Percentiles rank a stretch among this genome's conserved stretches.
These are phyloP conservation scores for Helarctos malayanus DNA, from an alignment of 2,797 vertebrate genomes.

Conservation along the genomic window DNA sequence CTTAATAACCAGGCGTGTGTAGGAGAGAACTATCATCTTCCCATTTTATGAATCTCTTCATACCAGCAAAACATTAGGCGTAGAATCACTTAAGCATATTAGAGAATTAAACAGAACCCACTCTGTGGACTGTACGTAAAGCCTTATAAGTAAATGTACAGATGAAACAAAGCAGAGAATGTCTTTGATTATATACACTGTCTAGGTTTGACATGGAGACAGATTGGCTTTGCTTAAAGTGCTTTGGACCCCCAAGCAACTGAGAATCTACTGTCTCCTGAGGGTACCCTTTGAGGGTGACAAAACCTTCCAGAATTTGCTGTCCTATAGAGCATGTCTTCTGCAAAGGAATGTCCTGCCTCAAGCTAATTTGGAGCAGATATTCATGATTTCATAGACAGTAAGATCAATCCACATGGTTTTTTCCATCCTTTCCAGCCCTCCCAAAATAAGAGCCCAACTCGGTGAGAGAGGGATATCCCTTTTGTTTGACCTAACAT, in stretches of 20 bases:
- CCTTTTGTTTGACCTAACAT: not conserved
- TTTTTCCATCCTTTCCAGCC: no score
- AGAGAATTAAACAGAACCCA: not conserved
- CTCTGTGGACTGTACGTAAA: not conserved
- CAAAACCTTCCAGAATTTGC: not conserved
- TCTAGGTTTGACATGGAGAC: not conserved
- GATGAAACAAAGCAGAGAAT: not conserved
- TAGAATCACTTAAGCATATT: not conserved
- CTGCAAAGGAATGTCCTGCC: not conserved
- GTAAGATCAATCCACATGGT: no score
- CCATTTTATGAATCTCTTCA: not conserved
- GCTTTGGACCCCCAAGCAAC: not conserved
- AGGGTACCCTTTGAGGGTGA: not conserved
- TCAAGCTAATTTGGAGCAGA: not conserved
- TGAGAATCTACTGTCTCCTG: not conserved
- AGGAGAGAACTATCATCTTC: rapidly evolving
- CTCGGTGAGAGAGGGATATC: not conserved
- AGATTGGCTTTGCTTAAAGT: not conserved
- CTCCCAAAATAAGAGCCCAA: not conserved
- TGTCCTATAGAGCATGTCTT: no score
- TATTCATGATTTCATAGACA: not conserved
- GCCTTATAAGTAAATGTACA: no score
- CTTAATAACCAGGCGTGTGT: rapidly evolving
- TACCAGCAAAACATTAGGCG: rapidly evolving
- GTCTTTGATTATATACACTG: rapidly evolving